These are phyloP conservation scores for Erythrolamprus reginae DNA, from an alignment of 2,113 vertebrate genomes.

Conservation along the genomic window DNA sequence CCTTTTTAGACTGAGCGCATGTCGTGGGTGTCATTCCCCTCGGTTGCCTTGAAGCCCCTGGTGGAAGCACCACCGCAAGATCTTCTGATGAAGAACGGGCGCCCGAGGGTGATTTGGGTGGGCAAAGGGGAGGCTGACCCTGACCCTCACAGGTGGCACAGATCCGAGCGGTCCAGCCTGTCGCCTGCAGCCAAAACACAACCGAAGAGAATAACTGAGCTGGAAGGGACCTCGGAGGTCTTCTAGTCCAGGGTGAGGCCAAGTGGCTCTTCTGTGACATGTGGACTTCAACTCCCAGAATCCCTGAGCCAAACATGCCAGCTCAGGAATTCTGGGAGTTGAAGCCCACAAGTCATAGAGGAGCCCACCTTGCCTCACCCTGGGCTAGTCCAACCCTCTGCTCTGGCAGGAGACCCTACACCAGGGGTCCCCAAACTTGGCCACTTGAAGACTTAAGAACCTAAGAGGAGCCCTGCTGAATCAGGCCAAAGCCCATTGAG, in stretches of 20 bases:
- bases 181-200: background rate
- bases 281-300: no score
- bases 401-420: background rate
- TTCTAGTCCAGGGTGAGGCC: no score
- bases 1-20: background rate
- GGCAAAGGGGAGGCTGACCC: background rate
- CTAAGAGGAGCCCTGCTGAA: no score
- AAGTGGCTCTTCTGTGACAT: no score
- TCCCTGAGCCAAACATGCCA: no score
- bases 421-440: no score
- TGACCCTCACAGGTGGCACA: background rate
- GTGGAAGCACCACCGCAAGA: background rate
- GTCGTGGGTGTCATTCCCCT: background rate
- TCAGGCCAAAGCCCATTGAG: no score
- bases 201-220: background rate
- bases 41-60: background rate
- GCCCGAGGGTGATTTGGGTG: background rate
- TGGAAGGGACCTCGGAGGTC: background rate
- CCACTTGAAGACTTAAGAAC: no score
- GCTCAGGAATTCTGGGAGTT: no score
- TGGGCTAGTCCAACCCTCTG: background rate
- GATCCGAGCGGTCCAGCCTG: background rate
- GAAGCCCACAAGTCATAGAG: no score
- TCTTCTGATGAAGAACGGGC: background rate
- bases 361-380: no score